These are phyloP conservation scores for Nothoprocta pentlandii DNA, from an alignment of 2,113 vertebrate species.

Conservation along the genomic window DNA sequence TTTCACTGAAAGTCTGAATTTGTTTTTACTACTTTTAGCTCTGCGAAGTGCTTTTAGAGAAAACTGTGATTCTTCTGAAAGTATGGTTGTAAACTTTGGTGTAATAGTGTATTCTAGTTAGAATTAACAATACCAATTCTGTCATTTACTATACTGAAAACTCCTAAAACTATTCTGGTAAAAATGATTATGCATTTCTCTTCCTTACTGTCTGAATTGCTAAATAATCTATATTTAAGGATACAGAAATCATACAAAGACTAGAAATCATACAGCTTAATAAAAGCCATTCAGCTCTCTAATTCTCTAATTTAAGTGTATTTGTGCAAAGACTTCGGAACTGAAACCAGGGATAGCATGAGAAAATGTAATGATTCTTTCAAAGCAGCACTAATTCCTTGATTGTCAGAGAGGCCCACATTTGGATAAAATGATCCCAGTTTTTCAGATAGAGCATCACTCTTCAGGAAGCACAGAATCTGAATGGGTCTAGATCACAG, in stretches of 20 bases:
- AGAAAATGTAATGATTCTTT: background rate
- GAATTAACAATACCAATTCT: background rate
- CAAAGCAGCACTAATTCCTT: background rate
- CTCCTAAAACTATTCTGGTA: background rate
- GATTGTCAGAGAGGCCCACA: background rate
- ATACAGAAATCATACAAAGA: background rate
- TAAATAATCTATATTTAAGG: background rate
- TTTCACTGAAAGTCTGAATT: background rate
- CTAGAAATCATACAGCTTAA: background rate
- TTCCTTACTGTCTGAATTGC: background rate
- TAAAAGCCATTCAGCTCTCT: rapidly evolving
- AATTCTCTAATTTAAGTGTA: background rate
- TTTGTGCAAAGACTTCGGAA: background rate
- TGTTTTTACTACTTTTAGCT: background rate
- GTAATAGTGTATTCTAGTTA: background rate
- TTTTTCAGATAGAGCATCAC: background rate
- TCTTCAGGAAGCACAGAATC: background rate
- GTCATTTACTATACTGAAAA: background rate
- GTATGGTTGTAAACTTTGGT: background rate
- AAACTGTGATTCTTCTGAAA: background rate
- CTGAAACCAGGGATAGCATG: background rate
- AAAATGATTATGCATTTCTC: background rate
- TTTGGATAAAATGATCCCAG: background rate
- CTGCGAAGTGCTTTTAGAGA: background rate
- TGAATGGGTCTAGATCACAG: background rate